A percentile compares a stretch with the other conserved stretches of the same genome.
Conservation (phyloP, 2,797 vertebrate genomes). For the Anguilla pacifica region DNA sequence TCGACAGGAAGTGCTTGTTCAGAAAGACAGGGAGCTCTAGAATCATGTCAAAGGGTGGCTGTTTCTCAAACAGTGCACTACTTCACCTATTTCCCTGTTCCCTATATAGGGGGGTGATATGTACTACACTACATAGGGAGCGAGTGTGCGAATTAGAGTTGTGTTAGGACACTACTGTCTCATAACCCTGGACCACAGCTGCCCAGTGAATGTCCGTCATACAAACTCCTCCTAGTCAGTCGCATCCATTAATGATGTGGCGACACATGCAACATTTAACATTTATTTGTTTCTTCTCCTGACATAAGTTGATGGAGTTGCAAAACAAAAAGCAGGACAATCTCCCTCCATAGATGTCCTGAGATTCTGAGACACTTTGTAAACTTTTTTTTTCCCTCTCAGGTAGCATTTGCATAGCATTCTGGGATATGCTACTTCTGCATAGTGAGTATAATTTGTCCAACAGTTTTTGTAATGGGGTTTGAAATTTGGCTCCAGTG, state of each 20-base stretch:
- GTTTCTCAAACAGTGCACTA: neutral
- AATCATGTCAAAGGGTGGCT: neutral
- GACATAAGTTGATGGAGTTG: neutral
- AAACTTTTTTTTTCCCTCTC: neutral
- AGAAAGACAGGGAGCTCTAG: neutral
- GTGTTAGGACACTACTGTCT: too few species aligned
- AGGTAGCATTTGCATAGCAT: neutral
- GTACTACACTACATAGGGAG: neutral
- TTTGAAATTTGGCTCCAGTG: neutral
- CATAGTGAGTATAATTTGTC: neutral
- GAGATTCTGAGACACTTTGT: neutral
- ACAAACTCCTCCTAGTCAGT: neutral
- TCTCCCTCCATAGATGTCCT: neutral
- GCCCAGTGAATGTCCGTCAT: neutral
- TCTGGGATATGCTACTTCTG: neutral
- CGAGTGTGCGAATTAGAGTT: neutral
- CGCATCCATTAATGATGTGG: neutral
- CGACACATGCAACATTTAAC: neutral
- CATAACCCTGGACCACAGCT: neutral
- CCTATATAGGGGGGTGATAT: neutral
- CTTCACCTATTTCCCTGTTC: neutral
- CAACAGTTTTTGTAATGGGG: neutral
- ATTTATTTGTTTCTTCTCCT: neutral
- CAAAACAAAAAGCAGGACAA: neutral
- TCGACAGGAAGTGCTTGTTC: neutral